These are phyloP conservation scores for Hestina assimilis DNA, from an alignment of 1,140 invertebrate genomes.

Conservation along the genomic window DNA sequence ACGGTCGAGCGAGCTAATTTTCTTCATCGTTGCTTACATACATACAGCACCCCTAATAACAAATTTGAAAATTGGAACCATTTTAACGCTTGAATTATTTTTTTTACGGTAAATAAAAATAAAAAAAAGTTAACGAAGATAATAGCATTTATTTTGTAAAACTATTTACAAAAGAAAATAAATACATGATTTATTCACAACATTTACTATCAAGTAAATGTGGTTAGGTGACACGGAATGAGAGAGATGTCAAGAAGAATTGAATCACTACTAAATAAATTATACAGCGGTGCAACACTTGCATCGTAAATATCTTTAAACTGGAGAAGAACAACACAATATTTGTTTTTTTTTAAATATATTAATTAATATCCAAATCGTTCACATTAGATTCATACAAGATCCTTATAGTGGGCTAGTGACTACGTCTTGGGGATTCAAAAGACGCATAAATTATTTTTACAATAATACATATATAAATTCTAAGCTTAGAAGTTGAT, in stretches of 20 bases:
- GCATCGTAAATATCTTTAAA: neutral
- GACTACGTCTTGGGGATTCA: constrained; percentile 19
- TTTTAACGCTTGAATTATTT: too few relatives aligned
- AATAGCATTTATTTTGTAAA: constrained; percentile 47
- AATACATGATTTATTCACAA: constrained; percentile 54
- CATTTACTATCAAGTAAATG: constrained; percentile 59
- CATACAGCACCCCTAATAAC: too few relatives aligned
- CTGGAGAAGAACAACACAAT: neutral
- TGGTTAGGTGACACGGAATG: constrained; percentile 36
- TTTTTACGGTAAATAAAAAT: neutral
- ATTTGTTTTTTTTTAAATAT: constrained; percentile 31
- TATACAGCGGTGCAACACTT: constrained; percentile 1
- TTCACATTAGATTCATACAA: constrained; percentile 65
- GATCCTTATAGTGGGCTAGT: constrained; percentile 44
- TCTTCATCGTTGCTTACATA: too few relatives aligned
- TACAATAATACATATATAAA: constrained; percentile 33
- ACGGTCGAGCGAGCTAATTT: too few relatives aligned
- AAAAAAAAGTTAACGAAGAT: constrained; percentile 25
- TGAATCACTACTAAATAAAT: constrained; percentile 21
- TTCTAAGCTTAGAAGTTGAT: constrained; percentile 92
- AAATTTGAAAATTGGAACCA: too few relatives aligned
- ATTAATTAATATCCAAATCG: constrained; percentile 35
- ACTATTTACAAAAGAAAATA: constrained; percentile 70
- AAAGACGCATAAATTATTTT: constrained; percentile 31
- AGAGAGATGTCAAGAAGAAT: constrained; percentile 28